These are phyloP conservation scores for Silurus aristotelis DNA, from an alignment of 2,797 vertebrate species.

Conservation along the genomic window DNA sequence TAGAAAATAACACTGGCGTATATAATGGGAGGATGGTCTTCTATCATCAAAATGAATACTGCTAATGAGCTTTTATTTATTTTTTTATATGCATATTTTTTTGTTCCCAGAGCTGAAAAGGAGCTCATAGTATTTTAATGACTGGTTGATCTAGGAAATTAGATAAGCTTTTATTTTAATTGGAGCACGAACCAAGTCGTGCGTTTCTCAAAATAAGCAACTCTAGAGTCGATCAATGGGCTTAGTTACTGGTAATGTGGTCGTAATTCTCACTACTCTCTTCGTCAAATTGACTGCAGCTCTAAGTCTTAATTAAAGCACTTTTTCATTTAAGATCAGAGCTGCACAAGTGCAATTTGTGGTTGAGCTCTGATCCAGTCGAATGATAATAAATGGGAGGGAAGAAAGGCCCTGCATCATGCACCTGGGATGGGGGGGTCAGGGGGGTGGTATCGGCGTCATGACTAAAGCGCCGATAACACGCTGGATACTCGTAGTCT, in stretches of 20 bases:
- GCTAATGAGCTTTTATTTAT: conserved; percentile 28
- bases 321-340: conserved; percentile 51
- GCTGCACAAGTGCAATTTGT: conserved; percentile 31
- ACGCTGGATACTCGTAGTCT: conserved; percentile 33
- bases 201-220: conserved; percentile 50
- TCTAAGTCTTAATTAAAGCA: conserved; percentile 59
- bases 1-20: neutral
- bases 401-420: conserved; percentile 17
- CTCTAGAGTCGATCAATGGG: conserved; percentile 49
- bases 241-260: conserved; percentile 55
- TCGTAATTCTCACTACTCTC: conserved; percentile 55
- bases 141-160: conserved; percentile 52
- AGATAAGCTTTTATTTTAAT: conserved; percentile 56
- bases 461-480: conserved; percentile 45
- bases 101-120: conserved; percentile 31
- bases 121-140: conserved; percentile 46
- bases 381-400: conserved; percentile 19
- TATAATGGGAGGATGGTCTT: conserved; percentile 11
- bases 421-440: neutral
- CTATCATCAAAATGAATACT: conserved; percentile 13
- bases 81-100: neutral
- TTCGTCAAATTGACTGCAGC: conserved; percentile 55
- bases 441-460: conserved; percentile 32
- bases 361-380: conserved; percentile 33
- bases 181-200: conserved; percentile 42